These are phyloP conservation scores for Laothoe populi DNA, from an alignment of 2,888 invertebrate species.

Conservation along the genomic window DNA sequence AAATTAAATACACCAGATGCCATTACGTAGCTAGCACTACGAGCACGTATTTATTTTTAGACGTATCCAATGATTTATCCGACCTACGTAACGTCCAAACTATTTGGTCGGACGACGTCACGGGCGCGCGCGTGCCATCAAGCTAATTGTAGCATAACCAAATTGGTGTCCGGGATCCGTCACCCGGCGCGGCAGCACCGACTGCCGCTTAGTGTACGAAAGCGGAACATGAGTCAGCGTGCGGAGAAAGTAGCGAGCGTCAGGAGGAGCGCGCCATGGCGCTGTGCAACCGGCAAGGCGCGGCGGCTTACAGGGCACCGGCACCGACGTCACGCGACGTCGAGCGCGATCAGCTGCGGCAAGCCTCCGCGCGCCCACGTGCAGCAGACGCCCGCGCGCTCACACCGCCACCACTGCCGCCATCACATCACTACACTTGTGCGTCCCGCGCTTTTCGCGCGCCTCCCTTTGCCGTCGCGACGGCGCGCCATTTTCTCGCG, in stretches of 20 bases:
- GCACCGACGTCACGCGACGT: conserved; percentile 38
- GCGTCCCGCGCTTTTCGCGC: conserved; percentile 81
- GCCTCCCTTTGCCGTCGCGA: conserved; percentile 77
- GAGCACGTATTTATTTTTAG: conserved; percentile 72
- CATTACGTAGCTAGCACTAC: conserved; percentile 63
- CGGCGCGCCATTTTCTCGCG: conserved; percentile 84
- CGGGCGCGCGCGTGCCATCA: conserved; percentile 70
- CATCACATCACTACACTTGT: conserved; percentile 73
- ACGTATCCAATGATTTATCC: conserved; percentile 68
- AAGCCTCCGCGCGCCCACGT: conserved; percentile 79
- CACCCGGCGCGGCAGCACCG: conserved; percentile 50
- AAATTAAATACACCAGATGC: conserved; percentile 45
- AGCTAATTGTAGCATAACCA: conserved; percentile 80
- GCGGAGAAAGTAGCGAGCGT: conserved; percentile 52
- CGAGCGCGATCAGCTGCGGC: conserved; percentile 57
- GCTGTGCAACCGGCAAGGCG: background rate
- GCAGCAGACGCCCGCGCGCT: conserved; percentile 53
- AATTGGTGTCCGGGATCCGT: conserved; percentile 70
- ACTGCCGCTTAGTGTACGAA: conserved; percentile 58
- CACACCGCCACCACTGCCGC: conserved; percentile 58
- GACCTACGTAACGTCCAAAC: conserved; percentile 69
- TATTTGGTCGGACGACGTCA: conserved; percentile 75
- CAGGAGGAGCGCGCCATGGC: background rate
- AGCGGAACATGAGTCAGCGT: conserved; percentile 72
- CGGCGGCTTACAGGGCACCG: conserved; percentile 4